Evolutionary conservation across 2,797 vertebrate species (phyloP).

Genomic region (Meriones psammophilus): DNA sequence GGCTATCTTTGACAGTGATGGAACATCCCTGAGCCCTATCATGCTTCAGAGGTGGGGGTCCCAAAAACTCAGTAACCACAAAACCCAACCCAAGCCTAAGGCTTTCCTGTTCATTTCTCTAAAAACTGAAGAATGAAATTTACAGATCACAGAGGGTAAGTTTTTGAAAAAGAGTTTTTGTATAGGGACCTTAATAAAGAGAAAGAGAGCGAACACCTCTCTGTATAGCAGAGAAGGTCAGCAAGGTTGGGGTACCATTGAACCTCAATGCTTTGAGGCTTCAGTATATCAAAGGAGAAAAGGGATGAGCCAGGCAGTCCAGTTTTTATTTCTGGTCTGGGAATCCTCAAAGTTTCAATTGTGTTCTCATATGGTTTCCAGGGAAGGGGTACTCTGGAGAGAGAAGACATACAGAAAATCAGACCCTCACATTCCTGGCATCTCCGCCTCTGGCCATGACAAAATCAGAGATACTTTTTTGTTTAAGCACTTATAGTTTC

Average conservation of each 20-base stretch:
- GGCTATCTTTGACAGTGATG: background rate
- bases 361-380: background rate
- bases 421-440: background rate
- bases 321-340: background rate
- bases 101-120: background rate
- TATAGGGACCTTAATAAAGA: background rate
- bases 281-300: background rate
- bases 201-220: background rate
- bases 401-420: background rate
- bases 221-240: background rate
- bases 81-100: background rate
- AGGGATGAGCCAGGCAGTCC: background rate
- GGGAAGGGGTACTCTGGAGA: background rate
- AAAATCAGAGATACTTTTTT: background rate
- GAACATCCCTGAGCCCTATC: background rate
- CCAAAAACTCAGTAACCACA: background rate
- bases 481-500: background rate
- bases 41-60: background rate
- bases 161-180: background rate
- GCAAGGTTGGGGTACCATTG: background rate
- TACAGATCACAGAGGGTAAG: background rate
- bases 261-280: background rate
- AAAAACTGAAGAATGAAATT: background rate
- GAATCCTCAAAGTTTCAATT: background rate
- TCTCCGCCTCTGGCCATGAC: background rate